Percentiles rank a stretch among this genome's conserved stretches.
Conservation (phyloP, 2,888 invertebrate genomes). For the Augiades crinisus region DNA sequence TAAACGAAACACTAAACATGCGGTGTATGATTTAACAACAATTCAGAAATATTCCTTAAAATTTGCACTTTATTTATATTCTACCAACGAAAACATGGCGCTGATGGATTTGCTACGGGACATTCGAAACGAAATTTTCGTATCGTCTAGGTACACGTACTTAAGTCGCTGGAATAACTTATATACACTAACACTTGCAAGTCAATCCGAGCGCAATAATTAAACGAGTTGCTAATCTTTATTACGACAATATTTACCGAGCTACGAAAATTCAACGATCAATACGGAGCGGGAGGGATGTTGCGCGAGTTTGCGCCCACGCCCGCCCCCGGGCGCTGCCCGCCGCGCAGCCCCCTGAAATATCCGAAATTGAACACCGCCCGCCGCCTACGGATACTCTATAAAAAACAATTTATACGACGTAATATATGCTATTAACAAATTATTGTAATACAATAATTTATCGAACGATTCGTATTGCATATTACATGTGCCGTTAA, state of each 20-base stretch:
- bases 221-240: constrained; percentile 27
- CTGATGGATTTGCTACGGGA: too few relatives aligned
- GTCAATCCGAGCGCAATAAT: not conserved
- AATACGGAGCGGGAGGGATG: constrained; percentile 54
- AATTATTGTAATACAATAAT: not conserved
- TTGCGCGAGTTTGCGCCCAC: constrained; percentile 63
- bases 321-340: constrained; percentile 45
- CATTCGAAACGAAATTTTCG: too few relatives aligned
- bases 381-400: constrained; percentile 58
- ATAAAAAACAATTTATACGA: constrained; percentile 39
- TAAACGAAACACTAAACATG: too few relatives aligned
- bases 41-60: too few relatives aligned
- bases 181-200: too few relatives aligned
- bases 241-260: constrained; percentile 60
- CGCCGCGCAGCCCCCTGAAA: constrained; percentile 39
- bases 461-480: not conserved
- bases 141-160: too few relatives aligned
- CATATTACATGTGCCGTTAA: too few relatives aligned
- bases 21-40: too few relatives aligned
- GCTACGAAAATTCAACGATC: constrained; percentile 69
- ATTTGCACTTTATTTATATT: too few relatives aligned
- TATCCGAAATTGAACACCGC: constrained; percentile 56
- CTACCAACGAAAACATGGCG: too few relatives aligned
- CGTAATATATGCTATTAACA: constrained; percentile 11
- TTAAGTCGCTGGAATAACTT: too few relatives aligned